Conservation (phyloP, 2,888 invertebrate genomes). For the Stictocephala bisonia region DNA sequence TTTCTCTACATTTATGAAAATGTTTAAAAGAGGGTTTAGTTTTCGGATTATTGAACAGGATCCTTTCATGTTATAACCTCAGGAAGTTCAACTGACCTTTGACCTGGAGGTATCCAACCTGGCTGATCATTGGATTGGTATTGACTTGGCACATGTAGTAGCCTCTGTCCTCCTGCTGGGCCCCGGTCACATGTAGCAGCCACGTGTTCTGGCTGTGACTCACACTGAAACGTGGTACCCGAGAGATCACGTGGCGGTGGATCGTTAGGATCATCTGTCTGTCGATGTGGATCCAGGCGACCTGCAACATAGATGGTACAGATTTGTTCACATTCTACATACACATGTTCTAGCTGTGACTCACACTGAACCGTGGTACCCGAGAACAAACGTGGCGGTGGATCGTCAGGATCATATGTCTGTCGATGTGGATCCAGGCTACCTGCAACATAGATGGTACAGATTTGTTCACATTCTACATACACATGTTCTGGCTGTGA, state of each 20-base stretch:
- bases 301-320: slow-evolving; percentile 68
- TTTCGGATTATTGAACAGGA: no score
- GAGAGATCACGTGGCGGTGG: slow-evolving; percentile 90
- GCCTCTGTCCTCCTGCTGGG: slow-evolving; percentile 91
- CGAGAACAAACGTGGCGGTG: slow-evolving; percentile 92
- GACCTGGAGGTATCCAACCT: slow-evolving; percentile 92
- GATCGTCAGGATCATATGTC: slow-evolving; percentile 92
- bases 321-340: slow-evolving; percentile 79
- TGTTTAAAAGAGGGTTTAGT: no score
- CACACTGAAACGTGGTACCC: slow-evolving; percentile 91
- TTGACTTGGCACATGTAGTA: slow-evolving; percentile 93
- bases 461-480: no score
- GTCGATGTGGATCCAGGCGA: slow-evolving; percentile 95
- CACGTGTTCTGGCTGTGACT: slow-evolving; percentile 93
- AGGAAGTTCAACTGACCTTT: no score
- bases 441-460: slow-evolving; percentile 75
- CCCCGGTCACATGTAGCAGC: slow-evolving; percentile 90
- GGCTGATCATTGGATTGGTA: slow-evolving; percentile 95
- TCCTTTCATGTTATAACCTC: no score
- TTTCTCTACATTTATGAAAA: no score
- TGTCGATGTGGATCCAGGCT: slow-evolving; percentile 95
- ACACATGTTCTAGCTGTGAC: slow-evolving; percentile 92
- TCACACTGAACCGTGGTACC: slow-evolving; percentile 87
- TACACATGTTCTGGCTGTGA: no score
- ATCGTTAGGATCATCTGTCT: slow-evolving; percentile 94